These are phyloP conservation scores for Neuroscelio doddi DNA, from an alignment of 2,888 invertebrate genomes.

Conservation along the genomic window DNA sequence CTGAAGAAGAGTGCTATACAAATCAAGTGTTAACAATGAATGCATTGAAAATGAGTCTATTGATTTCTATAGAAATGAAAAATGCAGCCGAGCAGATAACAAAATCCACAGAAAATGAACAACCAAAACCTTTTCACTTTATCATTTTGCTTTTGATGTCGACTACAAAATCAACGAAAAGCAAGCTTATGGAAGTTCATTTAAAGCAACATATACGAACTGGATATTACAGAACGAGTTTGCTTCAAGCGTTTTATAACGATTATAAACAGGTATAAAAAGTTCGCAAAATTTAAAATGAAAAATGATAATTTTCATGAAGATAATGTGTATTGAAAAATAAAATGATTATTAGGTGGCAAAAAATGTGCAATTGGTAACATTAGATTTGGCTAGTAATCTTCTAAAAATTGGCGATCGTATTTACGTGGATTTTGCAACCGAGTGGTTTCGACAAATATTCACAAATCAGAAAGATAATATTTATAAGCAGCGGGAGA, in stretches of 20 bases:
- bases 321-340: background rate
- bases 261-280: slow-evolving; percentile 58
- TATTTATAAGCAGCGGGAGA: slow-evolving; percentile 62
- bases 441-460: slow-evolving; percentile 64
- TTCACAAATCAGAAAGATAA: slow-evolving; percentile 58
- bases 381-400: slow-evolving; percentile 58
- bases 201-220: slow-evolving; percentile 78
- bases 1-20: slow-evolving; percentile 74
- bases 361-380: slow-evolving; percentile 57
- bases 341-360: slow-evolving; percentile 51
- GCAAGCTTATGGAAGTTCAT: slow-evolving; percentile 77
- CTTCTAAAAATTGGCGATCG: slow-evolving; percentile 63
- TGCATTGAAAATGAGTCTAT: slow-evolving; percentile 75
- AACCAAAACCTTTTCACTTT: slow-evolving; percentile 80
- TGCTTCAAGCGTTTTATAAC: slow-evolving; percentile 73
- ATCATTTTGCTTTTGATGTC: slow-evolving; percentile 79
- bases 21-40: slow-evolving; percentile 76
- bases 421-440: slow-evolving; percentile 59
- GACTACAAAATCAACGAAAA: slow-evolving; percentile 62
- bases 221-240: slow-evolving; percentile 75
- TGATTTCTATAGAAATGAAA: slow-evolving; percentile 75
- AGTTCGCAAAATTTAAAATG: background rate
- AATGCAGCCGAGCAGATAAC: slow-evolving; percentile 77
- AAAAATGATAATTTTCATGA: background rate
- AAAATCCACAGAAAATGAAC: slow-evolving; percentile 73